Base-by-base conservation (phyloP, 2,888 invertebrate species). In the Darwinula stevensoni region DNA sequence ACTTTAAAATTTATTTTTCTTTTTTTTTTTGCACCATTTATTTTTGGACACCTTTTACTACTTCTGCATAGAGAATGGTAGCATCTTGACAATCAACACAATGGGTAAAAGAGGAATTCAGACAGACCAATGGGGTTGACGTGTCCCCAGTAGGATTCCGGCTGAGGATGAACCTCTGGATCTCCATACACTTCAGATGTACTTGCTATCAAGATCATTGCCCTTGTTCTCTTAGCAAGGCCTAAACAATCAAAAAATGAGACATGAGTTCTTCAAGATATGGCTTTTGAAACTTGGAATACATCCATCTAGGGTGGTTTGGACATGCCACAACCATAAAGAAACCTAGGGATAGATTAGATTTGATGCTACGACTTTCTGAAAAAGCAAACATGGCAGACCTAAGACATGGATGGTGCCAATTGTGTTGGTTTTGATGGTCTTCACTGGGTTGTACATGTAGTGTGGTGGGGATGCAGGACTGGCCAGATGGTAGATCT, bases 131-230 rank as follows among this genome's bases (percentile, higher is more conserved):
- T 91, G 4, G 94, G 91, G 60, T 97, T 99, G 1, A 97, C 97
- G 52, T 97, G 78, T 1, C 97, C 97, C 91, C 91, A 97, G 47
- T 94, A 94, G 1, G 76, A 72, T 56, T 99, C 97, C 1, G 74
- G 70, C 49, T 97, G 97, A 1, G 97, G 97, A 58, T 97, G 97
- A 11, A 80, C 78, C 50, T 80, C 76, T 1, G 97, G 97, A 57
- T 99, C 94, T 6, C 97, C 97, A 50, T 97, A 99, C 1, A 97
- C 84, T 55, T 97, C 97, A 1, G 91, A 94, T 2, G 94, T 97
- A 44, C 91, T 94, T 6, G 97, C 94, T 47, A 99, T 76, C 37
- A 94, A 56, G 33, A 94, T 69, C 47, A 69, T 71, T 4, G 88
- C 91, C 44, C 80, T 72, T 26, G 86, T 78, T 39, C 91, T 62